These are phyloP conservation scores for Eucera pruinosa DNA, from an alignment of 2,888 invertebrate species.

Conservation along the genomic window DNA sequence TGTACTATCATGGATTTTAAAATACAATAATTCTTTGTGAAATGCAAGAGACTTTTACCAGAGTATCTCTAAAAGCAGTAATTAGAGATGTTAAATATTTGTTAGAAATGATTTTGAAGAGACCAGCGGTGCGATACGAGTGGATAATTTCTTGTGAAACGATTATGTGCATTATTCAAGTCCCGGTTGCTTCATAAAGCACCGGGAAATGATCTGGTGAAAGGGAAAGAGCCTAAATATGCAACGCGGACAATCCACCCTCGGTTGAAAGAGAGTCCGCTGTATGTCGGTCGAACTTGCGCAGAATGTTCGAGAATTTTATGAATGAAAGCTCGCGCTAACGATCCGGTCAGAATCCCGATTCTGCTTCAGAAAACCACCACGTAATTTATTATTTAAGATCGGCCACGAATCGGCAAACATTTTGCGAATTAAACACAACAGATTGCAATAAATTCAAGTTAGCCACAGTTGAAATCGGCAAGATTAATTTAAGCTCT, in stretches of 20 bases:
- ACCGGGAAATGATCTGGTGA: conserved; percentile 21
- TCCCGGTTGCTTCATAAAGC: not conserved
- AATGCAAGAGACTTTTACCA: no score
- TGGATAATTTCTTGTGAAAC: not conserved
- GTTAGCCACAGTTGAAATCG: no score
- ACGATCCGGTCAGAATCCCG: conserved; percentile 17
- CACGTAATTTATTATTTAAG: no score
- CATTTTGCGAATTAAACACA: no score
- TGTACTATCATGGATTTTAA: no score
- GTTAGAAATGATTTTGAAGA: no score
- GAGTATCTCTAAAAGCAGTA: no score
- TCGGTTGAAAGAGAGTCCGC: conserved; percentile 42
- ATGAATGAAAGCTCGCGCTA: conserved; percentile 52
- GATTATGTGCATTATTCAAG: not conserved
- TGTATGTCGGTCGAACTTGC: conserved; percentile 59
- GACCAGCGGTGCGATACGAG: not conserved
- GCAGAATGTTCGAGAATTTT: conserved; percentile 54
- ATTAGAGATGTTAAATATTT: no score
- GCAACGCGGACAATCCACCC: conserved; percentile 47
- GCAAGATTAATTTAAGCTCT: no score
- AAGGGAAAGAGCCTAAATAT: conserved; percentile 38
- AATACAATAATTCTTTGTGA: no score
- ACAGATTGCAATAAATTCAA: no score
- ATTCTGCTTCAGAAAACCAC: not conserved
- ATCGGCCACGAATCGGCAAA: no score